Evolutionary conservation across 2,113 vertebrate species (phyloP).

Genomic region (Pongo pygmaeus): DNA sequence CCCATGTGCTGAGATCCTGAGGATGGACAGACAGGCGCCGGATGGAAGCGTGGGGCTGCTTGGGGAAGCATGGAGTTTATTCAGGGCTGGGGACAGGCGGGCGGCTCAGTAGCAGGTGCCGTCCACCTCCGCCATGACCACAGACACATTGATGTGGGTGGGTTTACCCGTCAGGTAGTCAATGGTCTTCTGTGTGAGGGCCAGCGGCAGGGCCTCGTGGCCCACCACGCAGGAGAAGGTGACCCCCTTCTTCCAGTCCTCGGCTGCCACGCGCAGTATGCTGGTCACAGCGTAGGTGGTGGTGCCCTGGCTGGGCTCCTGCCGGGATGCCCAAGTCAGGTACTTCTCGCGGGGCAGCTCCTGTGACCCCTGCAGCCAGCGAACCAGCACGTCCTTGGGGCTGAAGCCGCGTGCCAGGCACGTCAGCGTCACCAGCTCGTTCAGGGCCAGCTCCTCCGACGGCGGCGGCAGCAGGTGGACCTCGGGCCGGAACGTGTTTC

Average conservation of each 20-base stretch:
- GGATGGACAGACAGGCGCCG: background rate
- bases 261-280: background rate
- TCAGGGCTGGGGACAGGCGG: background rate
- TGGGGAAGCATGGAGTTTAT: slow-evolving; percentile 66
- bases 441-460: slow-evolving; percentile 64
- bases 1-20: background rate
- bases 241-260: slow-evolving; percentile 47
- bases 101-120: slow-evolving; percentile 71
- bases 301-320: background rate
- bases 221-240: slow-evolving; percentile 70
- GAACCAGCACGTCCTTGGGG: slow-evolving; percentile 24
- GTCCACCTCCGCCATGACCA: slow-evolving; percentile 61
- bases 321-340: background rate
- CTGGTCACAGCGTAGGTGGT: slow-evolving; percentile 36
- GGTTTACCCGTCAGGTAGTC: slow-evolving; percentile 79
- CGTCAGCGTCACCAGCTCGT: slow-evolving; percentile 57
- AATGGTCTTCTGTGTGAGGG: slow-evolving; percentile 72
- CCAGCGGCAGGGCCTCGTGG: slow-evolving; percentile 56
- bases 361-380: slow-evolving; percentile 23
- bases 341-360: accelerated
- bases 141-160: slow-evolving; percentile 75
- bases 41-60: slow-evolving; percentile 26
- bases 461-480: slow-evolving; percentile 74
- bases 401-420: slow-evolving; percentile 61
- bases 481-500: accelerated